These are phyloP conservation scores for Pseudachorutes palmiensis DNA, from an alignment of 1,140 invertebrate genomes.

Conservation along the genomic window DNA sequence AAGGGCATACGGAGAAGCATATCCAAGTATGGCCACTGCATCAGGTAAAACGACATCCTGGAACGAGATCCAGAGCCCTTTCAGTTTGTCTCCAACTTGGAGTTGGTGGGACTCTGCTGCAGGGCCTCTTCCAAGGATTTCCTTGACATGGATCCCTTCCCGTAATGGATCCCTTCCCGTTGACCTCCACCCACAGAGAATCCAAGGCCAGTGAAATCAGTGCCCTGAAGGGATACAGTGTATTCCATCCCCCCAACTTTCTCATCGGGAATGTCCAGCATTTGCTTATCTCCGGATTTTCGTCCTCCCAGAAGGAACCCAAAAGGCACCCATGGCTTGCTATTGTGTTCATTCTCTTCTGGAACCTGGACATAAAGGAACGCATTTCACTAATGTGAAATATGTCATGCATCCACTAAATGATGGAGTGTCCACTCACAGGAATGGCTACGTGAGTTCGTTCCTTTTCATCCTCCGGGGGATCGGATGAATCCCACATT, in stretches of 20 bases:
- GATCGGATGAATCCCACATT: constrained; percentile 22
- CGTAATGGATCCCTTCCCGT: constrained; percentile 81
- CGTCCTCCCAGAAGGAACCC: background rate
- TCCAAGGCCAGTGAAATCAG: constrained; percentile 84
- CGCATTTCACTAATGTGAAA: background rate
- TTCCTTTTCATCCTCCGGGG: background rate
- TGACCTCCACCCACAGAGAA: constrained; percentile 79
- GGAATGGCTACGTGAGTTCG: background rate
- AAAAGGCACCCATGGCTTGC: background rate
- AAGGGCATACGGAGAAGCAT: constrained; percentile 85
- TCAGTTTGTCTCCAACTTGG: constrained; percentile 76
- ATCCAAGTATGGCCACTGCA: constrained; percentile 76
- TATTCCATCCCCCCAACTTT: constrained; percentile 43
- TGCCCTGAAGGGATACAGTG: constrained; percentile 65
- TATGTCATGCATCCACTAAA: background rate
- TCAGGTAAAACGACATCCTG: constrained; percentile 83
- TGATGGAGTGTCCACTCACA: background rate
- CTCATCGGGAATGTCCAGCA: background rate
- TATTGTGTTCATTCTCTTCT: background rate
- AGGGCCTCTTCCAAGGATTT: constrained; percentile 74
- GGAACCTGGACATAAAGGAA: background rate
- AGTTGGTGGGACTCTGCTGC: constrained; percentile 74
- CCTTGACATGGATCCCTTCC: constrained; percentile 80
- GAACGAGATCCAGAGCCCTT: constrained; percentile 74
- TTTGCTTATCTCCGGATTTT: background rate